These are phyloP conservation scores for Leptinotarsa lineolata DNA, from an alignment of 1,140 invertebrate species.

Conservation along the genomic window DNA sequence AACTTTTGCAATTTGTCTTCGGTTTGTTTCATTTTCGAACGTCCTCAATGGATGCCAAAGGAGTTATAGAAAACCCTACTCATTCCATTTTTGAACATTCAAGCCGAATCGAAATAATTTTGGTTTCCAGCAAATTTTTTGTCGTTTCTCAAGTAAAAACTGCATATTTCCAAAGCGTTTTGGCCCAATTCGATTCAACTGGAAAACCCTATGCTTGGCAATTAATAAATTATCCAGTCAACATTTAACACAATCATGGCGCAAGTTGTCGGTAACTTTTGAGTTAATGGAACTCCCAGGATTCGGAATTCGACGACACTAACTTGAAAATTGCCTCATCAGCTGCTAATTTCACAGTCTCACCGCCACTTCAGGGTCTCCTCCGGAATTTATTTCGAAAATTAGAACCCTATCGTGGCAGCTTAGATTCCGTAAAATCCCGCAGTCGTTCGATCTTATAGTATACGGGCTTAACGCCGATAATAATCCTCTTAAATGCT, in stretches of 20 bases:
- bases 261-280: background rate
- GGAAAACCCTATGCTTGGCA: background rate
- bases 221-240: background rate
- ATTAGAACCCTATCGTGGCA: conserved; percentile 5
- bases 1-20: too few species aligned
- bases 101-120: too few species aligned
- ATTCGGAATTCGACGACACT: background rate
- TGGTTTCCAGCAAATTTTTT: too few species aligned
- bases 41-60: too few species aligned
- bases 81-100: too few species aligned
- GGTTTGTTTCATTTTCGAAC: too few species aligned
- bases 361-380: background rate
- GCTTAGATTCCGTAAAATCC: background rate
- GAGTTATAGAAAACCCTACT: too few species aligned
- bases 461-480: too few species aligned
- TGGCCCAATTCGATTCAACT: too few species aligned
- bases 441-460: background rate
- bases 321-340: conserved; percentile 4
- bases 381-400: background rate
- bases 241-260: background rate
- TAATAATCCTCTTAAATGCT: too few species aligned
- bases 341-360: background rate
- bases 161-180: too few species aligned
- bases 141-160: too few species aligned
- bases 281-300: background rate